These are phyloP conservation scores for Polypedilum pembai DNA, from an alignment of 1,140 invertebrate genomes.

Conservation along the genomic window DNA sequence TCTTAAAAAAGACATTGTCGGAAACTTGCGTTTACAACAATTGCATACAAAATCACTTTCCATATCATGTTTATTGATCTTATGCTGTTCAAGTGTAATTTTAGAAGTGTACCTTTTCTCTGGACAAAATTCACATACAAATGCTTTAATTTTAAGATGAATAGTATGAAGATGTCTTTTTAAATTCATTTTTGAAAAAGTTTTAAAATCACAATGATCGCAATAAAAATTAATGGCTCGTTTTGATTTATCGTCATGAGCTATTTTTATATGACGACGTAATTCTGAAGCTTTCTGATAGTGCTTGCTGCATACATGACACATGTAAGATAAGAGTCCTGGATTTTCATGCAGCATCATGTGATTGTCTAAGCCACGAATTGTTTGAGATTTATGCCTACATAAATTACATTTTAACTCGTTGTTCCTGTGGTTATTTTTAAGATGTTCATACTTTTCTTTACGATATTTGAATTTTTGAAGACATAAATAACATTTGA, in stretches of 20 bases:
- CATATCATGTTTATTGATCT: background rate
- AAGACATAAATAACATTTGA: background rate
- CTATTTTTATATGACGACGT: background rate
- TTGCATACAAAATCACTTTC: background rate
- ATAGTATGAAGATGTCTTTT: background rate
- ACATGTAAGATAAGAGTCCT: background rate
- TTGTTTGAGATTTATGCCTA: background rate
- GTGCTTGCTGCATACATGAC: background rate
- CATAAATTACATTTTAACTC: background rate
- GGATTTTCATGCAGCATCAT: background rate
- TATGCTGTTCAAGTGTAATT: background rate
- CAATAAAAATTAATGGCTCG: background rate
- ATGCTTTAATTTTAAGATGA: conserved; percentile 1
- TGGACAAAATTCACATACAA: background rate
- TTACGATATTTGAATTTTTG: background rate
- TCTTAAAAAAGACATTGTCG: background rate
- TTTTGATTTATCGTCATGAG: background rate
- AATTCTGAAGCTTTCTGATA: conserved; percentile 3
- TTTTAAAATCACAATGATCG: background rate
- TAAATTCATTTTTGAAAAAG: background rate
- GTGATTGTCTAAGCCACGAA: background rate
- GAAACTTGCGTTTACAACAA: background rate
- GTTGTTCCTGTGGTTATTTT: background rate
- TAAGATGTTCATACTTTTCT: background rate
- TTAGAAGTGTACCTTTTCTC: background rate